Conservation (phyloP, 2,888 invertebrate genomes). For the Hypena proboscidalis region DNA sequence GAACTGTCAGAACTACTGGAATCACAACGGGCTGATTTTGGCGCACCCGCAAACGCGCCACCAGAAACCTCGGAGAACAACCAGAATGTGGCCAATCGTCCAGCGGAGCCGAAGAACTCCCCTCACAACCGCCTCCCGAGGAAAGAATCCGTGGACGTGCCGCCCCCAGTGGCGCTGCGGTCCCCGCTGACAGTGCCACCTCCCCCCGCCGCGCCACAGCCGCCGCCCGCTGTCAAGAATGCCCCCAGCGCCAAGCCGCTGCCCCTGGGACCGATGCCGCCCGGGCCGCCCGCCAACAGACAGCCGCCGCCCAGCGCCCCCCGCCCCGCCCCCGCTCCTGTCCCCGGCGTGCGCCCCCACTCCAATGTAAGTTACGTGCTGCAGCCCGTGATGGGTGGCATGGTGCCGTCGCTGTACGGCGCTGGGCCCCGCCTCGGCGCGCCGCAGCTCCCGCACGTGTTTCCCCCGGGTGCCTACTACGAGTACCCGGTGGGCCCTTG, state of each 20-base stretch:
- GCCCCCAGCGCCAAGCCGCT: conserved; percentile 26
- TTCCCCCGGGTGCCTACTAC: conserved; percentile 58
- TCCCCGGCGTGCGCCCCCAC: conserved; percentile 47
- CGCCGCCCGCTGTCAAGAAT: conserved; percentile 15
- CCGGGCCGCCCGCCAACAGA: conserved; percentile 34
- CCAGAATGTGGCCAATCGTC: conserved; percentile 55
- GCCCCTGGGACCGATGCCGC: conserved; percentile 16
- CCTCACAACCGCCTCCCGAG: conserved; percentile 42
- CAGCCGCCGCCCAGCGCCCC: conserved; percentile 27
- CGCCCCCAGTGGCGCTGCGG: conserved; percentile 23
- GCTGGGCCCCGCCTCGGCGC: conserved; percentile 51
- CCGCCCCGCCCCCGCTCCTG: conserved; percentile 37
- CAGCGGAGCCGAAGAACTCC: conserved; percentile 52
- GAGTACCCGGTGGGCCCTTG: conserved; percentile 74
- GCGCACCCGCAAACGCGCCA: conserved; percentile 25
- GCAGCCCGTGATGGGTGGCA: conserved; percentile 66
- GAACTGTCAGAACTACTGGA: conserved; percentile 67
- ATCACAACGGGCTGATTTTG: conserved; percentile 37
- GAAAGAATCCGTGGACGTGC: conserved; percentile 41
- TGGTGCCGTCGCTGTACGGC: conserved; percentile 59
- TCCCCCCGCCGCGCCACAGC: conserved; percentile 23
- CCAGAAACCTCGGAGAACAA: conserved; percentile 53
- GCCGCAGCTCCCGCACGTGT: conserved; percentile 55
- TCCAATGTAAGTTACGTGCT: conserved; percentile 81
- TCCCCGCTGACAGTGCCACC: conserved; percentile 36